Percentiles rank a stretch among this genome's conserved stretches.
Evolutionary conservation across 2,888 invertebrate genomes (phyloP).

Genomic region (Drosophila mimetica): DNA sequence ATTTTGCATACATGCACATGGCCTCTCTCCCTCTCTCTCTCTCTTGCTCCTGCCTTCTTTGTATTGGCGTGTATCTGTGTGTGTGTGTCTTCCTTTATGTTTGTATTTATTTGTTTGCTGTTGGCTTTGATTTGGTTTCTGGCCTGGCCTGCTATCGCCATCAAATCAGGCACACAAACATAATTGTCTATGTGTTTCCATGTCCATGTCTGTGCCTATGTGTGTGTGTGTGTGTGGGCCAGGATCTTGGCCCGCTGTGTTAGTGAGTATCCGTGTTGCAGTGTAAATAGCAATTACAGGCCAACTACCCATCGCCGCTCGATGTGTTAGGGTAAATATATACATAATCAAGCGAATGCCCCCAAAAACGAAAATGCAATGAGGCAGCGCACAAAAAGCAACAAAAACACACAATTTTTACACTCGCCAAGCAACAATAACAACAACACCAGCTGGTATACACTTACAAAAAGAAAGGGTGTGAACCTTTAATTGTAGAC

Average conservation of each 20-base stretch:
- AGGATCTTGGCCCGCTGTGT: slow-evolving; percentile 9
- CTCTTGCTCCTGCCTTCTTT: too few relatives aligned
- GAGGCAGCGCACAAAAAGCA: slow-evolving; percentile 39
- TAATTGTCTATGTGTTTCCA: slow-evolving; percentile 44
- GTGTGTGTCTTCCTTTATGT: slow-evolving; percentile 42
- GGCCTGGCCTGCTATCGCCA: slow-evolving; percentile 69
- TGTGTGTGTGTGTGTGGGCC: slow-evolving; percentile 25
- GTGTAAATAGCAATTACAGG: slow-evolving; percentile 74
- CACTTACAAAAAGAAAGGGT: slow-evolving; percentile 3
- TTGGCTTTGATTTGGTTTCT: slow-evolving; percentile 59
- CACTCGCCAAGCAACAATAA: slow-evolving; percentile 21
- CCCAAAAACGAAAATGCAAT: slow-evolving; percentile 56
- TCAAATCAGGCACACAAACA: slow-evolving; percentile 67
- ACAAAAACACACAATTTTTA: slow-evolving; percentile 23
- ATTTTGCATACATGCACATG: slow-evolving; percentile 37
- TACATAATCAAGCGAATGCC: slow-evolving; percentile 49
- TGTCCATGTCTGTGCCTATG: slow-evolving; percentile 17
- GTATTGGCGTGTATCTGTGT: slow-evolving; percentile 13
- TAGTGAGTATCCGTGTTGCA: slow-evolving; percentile 36
- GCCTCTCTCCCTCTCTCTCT: not conserved
- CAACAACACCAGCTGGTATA: slow-evolving; percentile 11
- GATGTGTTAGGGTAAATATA: slow-evolving; percentile 40
- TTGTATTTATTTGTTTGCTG: slow-evolving; percentile 54
- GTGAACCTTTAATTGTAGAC: too few relatives aligned
- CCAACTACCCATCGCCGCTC: slow-evolving; percentile 7